Base-by-base conservation (phyloP, 2,113 vertebrate genomes). In the Amblyornis subalaris region DNA sequence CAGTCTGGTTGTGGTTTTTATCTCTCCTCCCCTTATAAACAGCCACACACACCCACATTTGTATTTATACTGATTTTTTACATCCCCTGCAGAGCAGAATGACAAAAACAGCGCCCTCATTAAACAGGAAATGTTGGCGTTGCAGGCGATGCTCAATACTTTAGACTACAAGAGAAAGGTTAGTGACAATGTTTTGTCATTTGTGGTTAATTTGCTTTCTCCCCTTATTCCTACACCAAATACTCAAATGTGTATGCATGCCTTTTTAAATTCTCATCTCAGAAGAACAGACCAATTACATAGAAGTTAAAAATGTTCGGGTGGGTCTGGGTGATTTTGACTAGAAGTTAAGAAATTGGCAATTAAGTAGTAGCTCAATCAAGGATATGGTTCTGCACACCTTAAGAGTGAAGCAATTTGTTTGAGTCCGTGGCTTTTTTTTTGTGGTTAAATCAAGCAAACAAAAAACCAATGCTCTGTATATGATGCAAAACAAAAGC, bases 111-210 rank as follows among this genome's bases (percentile, higher is more conserved):
- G 97, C 7, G 67, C 97, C 20, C 88, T 97, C 38, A 98, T 99
- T 98, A 99, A 99, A 96, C 98, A 99, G 95, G 99, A 99, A 97
- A 98, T 99, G 91, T 97, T 98, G 67, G 97, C 97, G 12, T 98
- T 99, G 69, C 99, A 99, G 96, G 98, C 99, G 35, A 99, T 99
- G 98, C 99, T 99, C n/a, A 99, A 99, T 83, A 98, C 98, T 36
- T 98, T 99, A 28, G 99, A 99, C 97, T 99, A 98, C 91, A 99
- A 99, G 97, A 98, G 99, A 95, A 99, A 99, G 98, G 99, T 98
- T 93, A 62, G 97, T 94, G 70, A 66, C 51, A 69, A 33, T 15
- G 22, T 80, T 95, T 75, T 89, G 55, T 88, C 78, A 29, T 83
- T 77, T 89, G 82, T 71, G 88, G 85, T 83, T 92, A 7, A 1